phyloP scores from a whole-genome alignment of 1,140 invertebrate species.

The Drosophila lowei region DNA sequence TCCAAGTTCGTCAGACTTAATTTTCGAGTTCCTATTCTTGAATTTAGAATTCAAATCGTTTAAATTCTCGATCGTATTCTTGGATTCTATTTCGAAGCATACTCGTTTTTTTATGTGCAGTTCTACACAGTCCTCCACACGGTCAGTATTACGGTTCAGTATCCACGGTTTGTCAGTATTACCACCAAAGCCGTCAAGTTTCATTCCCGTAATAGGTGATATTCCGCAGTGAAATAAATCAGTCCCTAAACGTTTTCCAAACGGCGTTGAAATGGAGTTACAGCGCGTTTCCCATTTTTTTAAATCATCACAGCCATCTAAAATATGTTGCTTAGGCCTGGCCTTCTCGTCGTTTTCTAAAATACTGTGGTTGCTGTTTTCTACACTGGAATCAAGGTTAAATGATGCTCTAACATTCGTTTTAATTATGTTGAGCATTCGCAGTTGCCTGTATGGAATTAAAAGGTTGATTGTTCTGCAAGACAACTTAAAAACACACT shows the following conservation, averaged over 20 bases:
- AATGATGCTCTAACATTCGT: conserved; percentile 59
- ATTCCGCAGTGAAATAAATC: conserved; percentile 64
- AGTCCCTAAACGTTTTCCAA: conserved; percentile 8
- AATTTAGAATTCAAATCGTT: not conserved
- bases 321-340: not conserved
- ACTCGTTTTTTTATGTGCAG: conserved; percentile 6
- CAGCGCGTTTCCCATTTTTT: not conserved
- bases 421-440: conserved; percentile 60
- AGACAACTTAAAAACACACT: not conserved
- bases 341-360: not conserved
- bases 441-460: conserved; percentile 43
- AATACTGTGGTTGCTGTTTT: conserved; percentile 54
- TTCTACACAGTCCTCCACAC: not conserved
- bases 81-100: conserved; percentile 6
- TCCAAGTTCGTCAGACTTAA: not conserved
- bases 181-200: conserved; percentile 32
- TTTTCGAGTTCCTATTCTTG: not conserved
- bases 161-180: not conserved
- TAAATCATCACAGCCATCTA: not conserved
- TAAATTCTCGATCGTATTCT: not conserved
- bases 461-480: not conserved
- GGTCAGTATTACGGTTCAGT: too few relatives aligned
- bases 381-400: conserved; percentile 75
- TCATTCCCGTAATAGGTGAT: conserved; percentile 54
- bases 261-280: conserved; percentile 64